phyloP scores from a whole-genome alignment of 2,113 vertebrate genomes.

The Atlantisia rogersi region DNA sequence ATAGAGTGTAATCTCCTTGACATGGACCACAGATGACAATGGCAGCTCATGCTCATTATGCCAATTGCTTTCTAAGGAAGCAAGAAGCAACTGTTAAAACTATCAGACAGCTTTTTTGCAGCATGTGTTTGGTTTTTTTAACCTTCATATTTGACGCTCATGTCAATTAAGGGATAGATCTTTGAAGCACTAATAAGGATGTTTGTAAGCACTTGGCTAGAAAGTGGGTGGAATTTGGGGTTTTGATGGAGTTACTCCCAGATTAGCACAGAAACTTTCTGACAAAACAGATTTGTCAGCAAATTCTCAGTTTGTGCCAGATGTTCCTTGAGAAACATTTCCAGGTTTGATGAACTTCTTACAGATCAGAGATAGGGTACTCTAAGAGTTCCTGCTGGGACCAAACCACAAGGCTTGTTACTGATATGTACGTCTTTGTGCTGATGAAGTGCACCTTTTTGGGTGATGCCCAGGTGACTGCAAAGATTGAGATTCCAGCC shows the following conservation, averaged over 20 bases:
- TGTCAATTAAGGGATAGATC: background rate
- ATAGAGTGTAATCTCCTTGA: background rate
- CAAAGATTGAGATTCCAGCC: background rate
- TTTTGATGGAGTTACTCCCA: background rate
- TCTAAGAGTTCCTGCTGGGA: background rate
- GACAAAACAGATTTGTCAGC: background rate
- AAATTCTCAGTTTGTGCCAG: background rate
- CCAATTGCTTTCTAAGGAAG: background rate
- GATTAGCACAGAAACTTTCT: background rate
- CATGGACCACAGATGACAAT: background rate
- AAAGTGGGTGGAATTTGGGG: background rate
- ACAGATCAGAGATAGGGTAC: background rate
- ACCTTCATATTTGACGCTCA: accelerated
- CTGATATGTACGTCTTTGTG: accelerated
- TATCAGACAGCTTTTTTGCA: background rate
- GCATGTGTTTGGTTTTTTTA: background rate
- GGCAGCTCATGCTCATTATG: background rate
- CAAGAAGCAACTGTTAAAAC: background rate
- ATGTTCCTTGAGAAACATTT: background rate
- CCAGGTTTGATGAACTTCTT: background rate
- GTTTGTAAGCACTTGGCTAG: background rate
- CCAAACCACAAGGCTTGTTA: background rate
- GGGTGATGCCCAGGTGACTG: background rate
- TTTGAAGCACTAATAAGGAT: background rate
- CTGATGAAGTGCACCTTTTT: background rate